Percentiles rank a stretch among this genome's conserved stretches.
phyloP scores from a whole-genome alignment of 2,113 vertebrate species.

The Holacanthus passer region DNA sequence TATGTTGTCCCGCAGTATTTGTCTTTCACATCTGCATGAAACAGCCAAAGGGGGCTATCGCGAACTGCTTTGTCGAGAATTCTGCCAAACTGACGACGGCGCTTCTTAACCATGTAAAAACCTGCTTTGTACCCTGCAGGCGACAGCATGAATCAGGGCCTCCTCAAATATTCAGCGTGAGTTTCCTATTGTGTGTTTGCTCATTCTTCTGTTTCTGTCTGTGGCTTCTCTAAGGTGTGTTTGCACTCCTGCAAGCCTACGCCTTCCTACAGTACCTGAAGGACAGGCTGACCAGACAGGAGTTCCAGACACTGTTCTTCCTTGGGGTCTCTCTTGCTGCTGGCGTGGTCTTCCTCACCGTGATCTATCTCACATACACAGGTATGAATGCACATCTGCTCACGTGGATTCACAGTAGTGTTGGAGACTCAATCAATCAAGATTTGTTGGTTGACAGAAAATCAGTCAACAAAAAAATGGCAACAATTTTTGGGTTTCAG shows the following conservation, averaged over 20 bases:
- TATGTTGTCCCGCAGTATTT: slow-evolving; percentile 48
- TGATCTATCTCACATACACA: slow-evolving; percentile 97
- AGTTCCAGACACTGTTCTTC: slow-evolving; percentile 97
- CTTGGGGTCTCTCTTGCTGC: slow-evolving; percentile 93
- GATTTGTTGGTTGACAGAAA: background rate
- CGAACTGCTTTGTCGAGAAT: slow-evolving; percentile 24
- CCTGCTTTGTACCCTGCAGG: slow-evolving; percentile 48
- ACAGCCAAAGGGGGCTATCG: slow-evolving; percentile 39
- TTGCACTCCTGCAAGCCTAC: slow-evolving; percentile 95
- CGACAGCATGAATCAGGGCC: slow-evolving; percentile 39
- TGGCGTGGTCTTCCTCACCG: slow-evolving; percentile 92
- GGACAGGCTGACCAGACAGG: slow-evolving; percentile 94
- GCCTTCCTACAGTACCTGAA: slow-evolving; percentile 95
- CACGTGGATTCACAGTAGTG: background rate
- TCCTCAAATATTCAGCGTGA: slow-evolving; percentile 49
- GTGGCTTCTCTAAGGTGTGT: slow-evolving; percentile 88
- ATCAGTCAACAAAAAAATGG: background rate
- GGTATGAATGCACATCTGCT: slow-evolving; percentile 81
- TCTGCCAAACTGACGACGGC: slow-evolving; percentile 25
- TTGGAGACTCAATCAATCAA: background rate
- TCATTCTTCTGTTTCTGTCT: slow-evolving; percentile 48
- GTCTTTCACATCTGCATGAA: slow-evolving; percentile 49
- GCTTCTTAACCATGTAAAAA: slow-evolving; percentile 33
- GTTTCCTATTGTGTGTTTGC: slow-evolving; percentile 37
- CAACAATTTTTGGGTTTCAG: background rate